Base-by-base conservation (phyloP, 1,140 invertebrate species). In the Micrasema minimum region DNA sequence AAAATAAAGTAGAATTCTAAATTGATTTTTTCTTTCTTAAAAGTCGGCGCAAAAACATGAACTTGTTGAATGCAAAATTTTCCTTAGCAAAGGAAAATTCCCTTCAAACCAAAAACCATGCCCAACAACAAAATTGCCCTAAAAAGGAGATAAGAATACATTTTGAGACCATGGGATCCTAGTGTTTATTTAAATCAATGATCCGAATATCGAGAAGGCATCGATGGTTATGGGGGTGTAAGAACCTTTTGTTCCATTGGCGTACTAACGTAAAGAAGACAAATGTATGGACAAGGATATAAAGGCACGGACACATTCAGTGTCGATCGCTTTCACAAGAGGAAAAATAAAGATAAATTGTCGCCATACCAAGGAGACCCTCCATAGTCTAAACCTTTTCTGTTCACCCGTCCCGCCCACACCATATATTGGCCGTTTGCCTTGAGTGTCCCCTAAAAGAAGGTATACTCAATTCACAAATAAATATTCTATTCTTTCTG, bases 341-440 rank as follows among this genome's bases (percentile, higher is more conserved):
- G 51, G 51, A 55, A 55, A 55, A 55, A 55, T 55, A 55, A 55
- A 55, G 51, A 55, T 55, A 55, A 55, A 55, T 55, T 20, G 51
- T 2, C 11, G 12, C 12, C 51, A 4, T 31, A 12, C 51, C 51
- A 35, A 23, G 22, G 51, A 55, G 51, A 26, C 51, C 51, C 51
- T 55, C 20, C n/a, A n/a, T n/a, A n/a, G 18, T n/a, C 11, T 23
- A n/a, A 55, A 55, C 20, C 51, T 23, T 55, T 55, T 12, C 23
- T 23, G n/a, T n/a, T 55, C 23, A 23, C 11, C 51, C 51, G 12
- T 55, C 16, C 12, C 51, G n/a, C n/a, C n/a, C n/a, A n/a, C 26
- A 23, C 51, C 26, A 10, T 26, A 55, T 55, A 55, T 55, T 50
- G 46, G 46, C 46, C 46, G 20, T 50, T 18, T 50, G n/a, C 20